Evolutionary conservation across 2,113 vertebrate genomes (phyloP).

Genomic region (Microcebus tavaratra): DNA sequence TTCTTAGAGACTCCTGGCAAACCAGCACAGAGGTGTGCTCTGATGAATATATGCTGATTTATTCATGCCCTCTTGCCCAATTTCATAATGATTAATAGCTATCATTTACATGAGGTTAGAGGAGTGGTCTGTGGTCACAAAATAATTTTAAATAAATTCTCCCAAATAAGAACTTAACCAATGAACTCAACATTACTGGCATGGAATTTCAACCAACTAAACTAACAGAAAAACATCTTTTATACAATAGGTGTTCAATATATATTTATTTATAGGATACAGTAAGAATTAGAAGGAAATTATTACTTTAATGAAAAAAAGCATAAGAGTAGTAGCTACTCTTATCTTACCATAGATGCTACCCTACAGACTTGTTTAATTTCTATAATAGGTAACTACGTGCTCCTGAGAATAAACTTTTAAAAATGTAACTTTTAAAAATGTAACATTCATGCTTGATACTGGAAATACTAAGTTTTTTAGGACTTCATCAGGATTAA

Average conservation of each 20-base stretch:
- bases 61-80: neutral
- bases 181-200: neutral
- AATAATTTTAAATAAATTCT: neutral
- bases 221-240: neutral
- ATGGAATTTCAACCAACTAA: neutral
- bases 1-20: neutral
- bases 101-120: neutral
- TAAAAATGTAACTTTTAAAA: neutral
- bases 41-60: neutral
- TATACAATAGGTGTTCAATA: neutral
- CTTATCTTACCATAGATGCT: neutral
- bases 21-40: neutral
- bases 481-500: neutral
- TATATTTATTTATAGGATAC: neutral
- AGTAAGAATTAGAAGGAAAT: slow-evolving; percentile 19
- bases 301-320: neutral
- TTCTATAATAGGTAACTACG: neutral
- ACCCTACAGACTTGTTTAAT: neutral
- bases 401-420: neutral
- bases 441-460: neutral
- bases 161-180: neutral
- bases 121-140: neutral
- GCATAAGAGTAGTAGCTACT: neutral
- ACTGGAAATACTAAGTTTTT: neutral
- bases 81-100: neutral